Percentiles rank a stretch among this genome's conserved stretches.
Evolutionary conservation across 1,140 invertebrate genomes (phyloP).

Genomic region (Papilio dardanus): DNA sequence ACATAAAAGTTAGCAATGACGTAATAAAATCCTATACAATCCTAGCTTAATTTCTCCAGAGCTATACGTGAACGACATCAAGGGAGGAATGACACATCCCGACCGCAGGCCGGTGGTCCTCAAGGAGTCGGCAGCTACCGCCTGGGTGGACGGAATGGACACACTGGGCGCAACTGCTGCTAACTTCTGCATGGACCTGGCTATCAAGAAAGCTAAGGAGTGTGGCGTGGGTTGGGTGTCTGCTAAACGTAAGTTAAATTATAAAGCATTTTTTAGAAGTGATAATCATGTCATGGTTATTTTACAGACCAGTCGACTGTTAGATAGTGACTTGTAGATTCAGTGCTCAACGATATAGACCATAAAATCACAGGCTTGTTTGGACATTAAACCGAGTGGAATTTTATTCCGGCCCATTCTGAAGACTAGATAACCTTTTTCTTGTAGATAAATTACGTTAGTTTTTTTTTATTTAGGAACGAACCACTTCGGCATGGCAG

Average conservation of each 20-base stretch:
- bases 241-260: conserved; percentile 84
- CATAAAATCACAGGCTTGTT: neutral
- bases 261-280: neutral
- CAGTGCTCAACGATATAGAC: neutral
- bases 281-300: neutral
- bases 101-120: conserved; percentile 85
- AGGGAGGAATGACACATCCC: conserved; percentile 75
- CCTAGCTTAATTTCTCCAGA: conserved; percentile 61
- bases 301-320: neutral
- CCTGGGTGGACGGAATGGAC: conserved; percentile 92
- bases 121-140: conserved; percentile 89
- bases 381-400: neutral
- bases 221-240: conserved; percentile 94
- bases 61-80: conserved; percentile 87
- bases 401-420: no score
- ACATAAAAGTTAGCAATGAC: neutral
- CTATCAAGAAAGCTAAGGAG: conserved; percentile 92
- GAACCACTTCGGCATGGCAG: conserved; percentile 96
- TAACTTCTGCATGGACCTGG: conserved; percentile 94
- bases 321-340: neutral
- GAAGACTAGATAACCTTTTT: no score
- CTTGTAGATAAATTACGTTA: no score
- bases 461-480: conserved; percentile 81
- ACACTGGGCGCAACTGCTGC: conserved; percentile 94
- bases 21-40: neutral